Conservation (phyloP, 1,140 invertebrate species). For the Gonioctena quinquepunctata region DNA sequence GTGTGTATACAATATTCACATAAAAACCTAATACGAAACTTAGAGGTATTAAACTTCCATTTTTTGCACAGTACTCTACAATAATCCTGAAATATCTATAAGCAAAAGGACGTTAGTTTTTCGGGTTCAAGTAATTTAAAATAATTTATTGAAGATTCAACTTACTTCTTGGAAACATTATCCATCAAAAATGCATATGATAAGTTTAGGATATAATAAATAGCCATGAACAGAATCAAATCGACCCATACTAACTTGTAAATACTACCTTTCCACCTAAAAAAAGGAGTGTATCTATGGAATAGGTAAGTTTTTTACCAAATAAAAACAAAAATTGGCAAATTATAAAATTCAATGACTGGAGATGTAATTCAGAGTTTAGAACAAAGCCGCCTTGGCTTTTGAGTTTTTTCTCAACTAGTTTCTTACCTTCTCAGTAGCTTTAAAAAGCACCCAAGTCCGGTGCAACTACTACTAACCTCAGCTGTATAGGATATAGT, state of each 20-base stretch:
- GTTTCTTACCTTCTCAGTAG: slow-evolving; percentile 25
- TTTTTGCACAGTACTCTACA: slow-evolving; percentile 68
- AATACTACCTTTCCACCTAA: slow-evolving; percentile 73
- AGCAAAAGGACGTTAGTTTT: no score
- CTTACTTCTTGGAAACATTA: slow-evolving; percentile 61
- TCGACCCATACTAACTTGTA: slow-evolving; percentile 77
- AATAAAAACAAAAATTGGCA: no score
- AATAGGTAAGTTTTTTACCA: no score
- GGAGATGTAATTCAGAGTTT: no score
- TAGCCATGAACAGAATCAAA: slow-evolving; percentile 63
- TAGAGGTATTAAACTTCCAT: slow-evolving; percentile 71
- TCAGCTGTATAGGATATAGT: slow-evolving; percentile 36
- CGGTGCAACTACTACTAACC: slow-evolving; percentile 23
- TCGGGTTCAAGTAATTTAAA: background rate
- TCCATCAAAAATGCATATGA: slow-evolving; percentile 63
- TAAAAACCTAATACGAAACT: slow-evolving; percentile 74
- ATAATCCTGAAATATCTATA: slow-evolving; percentile 69
- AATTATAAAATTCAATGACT: no score
- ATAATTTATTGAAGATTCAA: slow-evolving; percentile 1
- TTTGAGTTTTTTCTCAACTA: background rate
- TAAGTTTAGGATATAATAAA: slow-evolving; percentile 66
- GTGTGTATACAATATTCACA: slow-evolving; percentile 86
- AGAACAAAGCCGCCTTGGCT: background rate
- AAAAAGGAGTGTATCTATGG: no score
- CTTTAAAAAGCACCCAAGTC: slow-evolving; percentile 31